Conservation (phyloP, 2,797 vertebrate genomes). For the Pipistrellus pipistrellus region DNA sequence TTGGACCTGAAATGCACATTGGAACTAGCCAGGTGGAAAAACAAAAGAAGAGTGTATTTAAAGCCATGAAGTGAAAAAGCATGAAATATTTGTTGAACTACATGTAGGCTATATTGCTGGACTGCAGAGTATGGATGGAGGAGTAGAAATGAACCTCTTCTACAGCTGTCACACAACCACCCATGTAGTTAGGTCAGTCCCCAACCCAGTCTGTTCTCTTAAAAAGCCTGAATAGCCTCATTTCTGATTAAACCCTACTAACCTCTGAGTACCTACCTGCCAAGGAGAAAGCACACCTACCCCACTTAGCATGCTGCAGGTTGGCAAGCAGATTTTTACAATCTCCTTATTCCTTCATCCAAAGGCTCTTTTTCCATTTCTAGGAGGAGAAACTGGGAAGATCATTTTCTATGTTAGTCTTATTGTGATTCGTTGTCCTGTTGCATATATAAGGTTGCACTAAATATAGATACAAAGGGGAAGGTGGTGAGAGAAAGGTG, state of each 20-base stretch:
- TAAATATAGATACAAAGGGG: neutral
- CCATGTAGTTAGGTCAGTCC: neutral
- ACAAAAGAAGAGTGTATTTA: neutral
- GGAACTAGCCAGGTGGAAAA: neutral
- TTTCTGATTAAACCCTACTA: neutral
- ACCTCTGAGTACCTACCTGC: neutral
- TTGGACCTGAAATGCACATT: neutral
- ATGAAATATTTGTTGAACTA: neutral
- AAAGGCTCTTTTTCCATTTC: neutral
- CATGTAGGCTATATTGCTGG: neutral
- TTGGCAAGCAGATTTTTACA: neutral
- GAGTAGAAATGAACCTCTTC: neutral
- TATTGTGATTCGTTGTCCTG: neutral
- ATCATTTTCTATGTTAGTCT: neutral
- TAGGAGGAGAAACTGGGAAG: neutral
- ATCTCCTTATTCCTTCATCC: neutral
- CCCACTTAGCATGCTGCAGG: neutral
- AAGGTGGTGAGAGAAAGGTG: neutral
- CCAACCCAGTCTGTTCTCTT: neutral
- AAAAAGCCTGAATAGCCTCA: neutral
- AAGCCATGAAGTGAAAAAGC: neutral
- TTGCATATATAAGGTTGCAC: neutral
- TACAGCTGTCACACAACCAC: neutral
- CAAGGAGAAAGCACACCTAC: neutral
- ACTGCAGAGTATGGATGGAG: neutral